Conservation (phyloP, 2,797 vertebrate genomes). For the Rhabdophis nuchalis region DNA sequence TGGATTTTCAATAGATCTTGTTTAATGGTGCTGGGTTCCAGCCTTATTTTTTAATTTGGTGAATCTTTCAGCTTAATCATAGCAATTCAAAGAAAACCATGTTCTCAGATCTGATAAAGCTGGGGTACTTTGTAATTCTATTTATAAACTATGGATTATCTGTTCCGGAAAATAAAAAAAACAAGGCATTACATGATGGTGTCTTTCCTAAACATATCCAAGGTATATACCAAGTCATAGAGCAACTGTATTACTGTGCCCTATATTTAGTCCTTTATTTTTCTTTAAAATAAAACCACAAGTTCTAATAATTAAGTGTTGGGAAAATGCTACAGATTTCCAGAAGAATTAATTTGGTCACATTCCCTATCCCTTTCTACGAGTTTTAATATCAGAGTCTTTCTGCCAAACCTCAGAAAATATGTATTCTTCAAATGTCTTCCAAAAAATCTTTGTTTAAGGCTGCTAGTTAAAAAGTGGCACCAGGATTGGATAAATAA, state of each 20-base stretch:
- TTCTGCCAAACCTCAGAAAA: neutral
- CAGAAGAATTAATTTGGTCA: neutral
- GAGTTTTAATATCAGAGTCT: neutral
- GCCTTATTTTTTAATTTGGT: neutral
- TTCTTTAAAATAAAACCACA: neutral
- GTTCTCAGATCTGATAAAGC: neutral
- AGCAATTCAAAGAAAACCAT: neutral
- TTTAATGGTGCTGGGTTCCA: neutral
- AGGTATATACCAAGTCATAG: neutral
- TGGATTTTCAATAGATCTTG: neutral
- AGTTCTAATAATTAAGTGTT: neutral
- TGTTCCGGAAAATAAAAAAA: neutral
- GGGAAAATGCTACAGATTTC: neutral
- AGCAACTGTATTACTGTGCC: neutral
- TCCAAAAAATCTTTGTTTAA: neutral
- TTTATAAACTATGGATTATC: neutral
- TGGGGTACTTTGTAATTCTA: neutral
- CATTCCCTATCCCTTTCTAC: neutral
- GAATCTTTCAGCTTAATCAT: neutral
- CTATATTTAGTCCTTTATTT: neutral
- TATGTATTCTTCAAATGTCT: neutral
- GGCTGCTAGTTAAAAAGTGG: neutral
- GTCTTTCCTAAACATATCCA: neutral
- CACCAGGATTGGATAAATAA: neutral
- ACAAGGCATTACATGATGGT: neutral